phyloP scores from a whole-genome alignment of 2,888 invertebrate genomes.

The Ferdinandea cuprea region DNA sequence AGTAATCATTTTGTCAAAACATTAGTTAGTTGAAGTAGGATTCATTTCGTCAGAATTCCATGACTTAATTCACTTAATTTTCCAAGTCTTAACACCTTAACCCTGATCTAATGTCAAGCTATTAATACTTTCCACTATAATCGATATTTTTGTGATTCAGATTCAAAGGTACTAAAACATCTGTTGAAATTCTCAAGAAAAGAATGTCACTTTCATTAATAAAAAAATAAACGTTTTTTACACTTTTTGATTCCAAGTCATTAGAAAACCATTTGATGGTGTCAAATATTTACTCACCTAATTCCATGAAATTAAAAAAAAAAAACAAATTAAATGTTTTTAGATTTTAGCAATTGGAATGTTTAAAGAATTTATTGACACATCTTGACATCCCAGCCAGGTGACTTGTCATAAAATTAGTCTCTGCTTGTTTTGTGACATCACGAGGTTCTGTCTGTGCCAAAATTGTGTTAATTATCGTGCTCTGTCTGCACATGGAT shows the following conservation, averaged over 20 bases:
- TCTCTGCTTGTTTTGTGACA: not conserved
- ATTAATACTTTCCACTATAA: too few relatives aligned
- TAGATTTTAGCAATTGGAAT: not conserved
- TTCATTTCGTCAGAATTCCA: too few relatives aligned
- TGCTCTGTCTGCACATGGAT: not conserved
- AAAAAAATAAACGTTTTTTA: not conserved
- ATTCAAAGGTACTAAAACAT: too few relatives aligned
- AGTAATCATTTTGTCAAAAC: too few relatives aligned
- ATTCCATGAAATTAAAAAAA: constrained; percentile 2
- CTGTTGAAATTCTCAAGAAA: constrained; percentile 7
- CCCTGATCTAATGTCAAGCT: too few relatives aligned
- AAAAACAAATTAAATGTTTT: not conserved
- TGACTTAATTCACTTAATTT: too few relatives aligned
- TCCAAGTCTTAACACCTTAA: too few relatives aligned
- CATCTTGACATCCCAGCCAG: not conserved
- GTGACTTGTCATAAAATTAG: too few relatives aligned
- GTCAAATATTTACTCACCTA: constrained; percentile 28
- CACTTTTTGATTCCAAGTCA: not conserved
- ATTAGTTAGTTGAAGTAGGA: too few relatives aligned
- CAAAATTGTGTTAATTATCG: not conserved
- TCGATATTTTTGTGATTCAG: too few relatives aligned
- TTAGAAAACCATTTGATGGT: constrained; percentile 19
- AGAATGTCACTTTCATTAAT: not conserved
- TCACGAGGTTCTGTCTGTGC: not conserved
- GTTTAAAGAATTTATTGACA: not conserved